Percentiles rank a stretch among this genome's conserved stretches.
Evolutionary conservation across 1,140 invertebrate genomes (phyloP).

Genomic region (Saxidomus purpurata): DNA sequence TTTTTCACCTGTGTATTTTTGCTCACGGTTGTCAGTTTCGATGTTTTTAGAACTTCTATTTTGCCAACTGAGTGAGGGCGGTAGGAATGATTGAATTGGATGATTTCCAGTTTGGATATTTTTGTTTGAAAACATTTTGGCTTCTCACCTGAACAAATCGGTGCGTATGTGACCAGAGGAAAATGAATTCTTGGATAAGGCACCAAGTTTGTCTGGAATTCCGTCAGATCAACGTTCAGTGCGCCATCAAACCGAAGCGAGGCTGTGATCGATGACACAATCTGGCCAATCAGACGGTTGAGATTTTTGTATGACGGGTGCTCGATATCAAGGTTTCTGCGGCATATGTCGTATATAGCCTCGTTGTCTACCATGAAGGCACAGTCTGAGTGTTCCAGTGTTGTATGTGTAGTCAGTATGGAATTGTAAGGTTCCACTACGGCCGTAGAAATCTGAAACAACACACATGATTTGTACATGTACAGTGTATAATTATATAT

Average conservation of each 20-base stretch:
- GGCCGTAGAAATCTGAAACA: conserved; percentile 84
- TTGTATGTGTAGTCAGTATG: conserved; percentile 86
- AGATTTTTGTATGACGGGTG: conserved; percentile 84
- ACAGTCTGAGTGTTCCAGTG: conserved; percentile 86
- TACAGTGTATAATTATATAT: too few relatives aligned
- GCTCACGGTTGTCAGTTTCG: too few relatives aligned
- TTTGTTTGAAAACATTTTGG: too few relatives aligned
- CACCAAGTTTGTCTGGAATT: conserved; percentile 91
- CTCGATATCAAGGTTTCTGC: conserved; percentile 90
- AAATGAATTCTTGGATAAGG: conserved; percentile 84
- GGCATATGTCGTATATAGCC: conserved; percentile 96
- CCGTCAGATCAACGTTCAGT: conserved; percentile 90
- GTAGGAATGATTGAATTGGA: too few relatives aligned
- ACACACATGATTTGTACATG: not conserved
- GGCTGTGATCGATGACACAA: conserved; percentile 89
- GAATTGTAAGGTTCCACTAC: conserved; percentile 85
- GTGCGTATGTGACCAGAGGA: conserved; percentile 81
- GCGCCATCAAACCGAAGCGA: conserved; percentile 91
- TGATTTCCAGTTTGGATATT: too few relatives aligned
- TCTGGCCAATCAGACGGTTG: conserved; percentile 86
- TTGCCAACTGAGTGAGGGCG: too few relatives aligned
- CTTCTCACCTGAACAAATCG: conserved; percentile 79
- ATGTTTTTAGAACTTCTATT: too few relatives aligned
- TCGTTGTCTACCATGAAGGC: conserved; percentile 93
- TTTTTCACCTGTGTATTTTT: not conserved